A percentile compares a stretch with the other conserved stretches of the same genome.
Conservation (phyloP, 2,888 invertebrate species). For the Eupithecia inturbata region DNA sequence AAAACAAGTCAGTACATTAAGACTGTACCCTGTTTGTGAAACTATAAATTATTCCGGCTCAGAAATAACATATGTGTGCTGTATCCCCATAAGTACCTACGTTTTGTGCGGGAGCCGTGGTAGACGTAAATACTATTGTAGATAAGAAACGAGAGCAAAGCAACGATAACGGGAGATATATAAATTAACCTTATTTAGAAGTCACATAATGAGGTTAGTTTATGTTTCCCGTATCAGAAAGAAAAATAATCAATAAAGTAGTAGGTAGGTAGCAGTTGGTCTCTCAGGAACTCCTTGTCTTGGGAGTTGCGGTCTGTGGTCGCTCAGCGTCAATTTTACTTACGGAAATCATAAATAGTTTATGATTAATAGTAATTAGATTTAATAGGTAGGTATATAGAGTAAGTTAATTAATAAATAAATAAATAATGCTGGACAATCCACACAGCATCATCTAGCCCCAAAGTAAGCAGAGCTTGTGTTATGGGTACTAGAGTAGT, state of each 20-base stretch:
- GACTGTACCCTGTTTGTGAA: conserved; percentile 6
- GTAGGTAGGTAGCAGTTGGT: background rate
- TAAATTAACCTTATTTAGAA: conserved; percentile 11
- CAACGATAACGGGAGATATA: background rate
- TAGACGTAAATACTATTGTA: conserved; percentile 6
- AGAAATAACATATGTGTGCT: conserved; percentile 13
- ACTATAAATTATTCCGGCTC: conserved; percentile 16
- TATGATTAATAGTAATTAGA: background rate
- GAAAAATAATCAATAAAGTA: background rate
- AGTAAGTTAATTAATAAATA: no score
- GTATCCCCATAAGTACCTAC: conserved; percentile 7
- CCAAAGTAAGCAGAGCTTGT: no score
- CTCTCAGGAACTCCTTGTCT: background rate
- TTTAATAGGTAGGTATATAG: background rate
- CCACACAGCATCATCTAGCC: no score
- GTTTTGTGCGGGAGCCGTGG: conserved; percentile 1
- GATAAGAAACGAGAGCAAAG: conserved; percentile 1
- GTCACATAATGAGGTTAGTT: background rate
- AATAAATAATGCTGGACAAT: no score
- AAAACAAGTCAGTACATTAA: background rate
- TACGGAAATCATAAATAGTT: background rate
- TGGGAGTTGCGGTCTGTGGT: background rate
- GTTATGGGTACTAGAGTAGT: no score
- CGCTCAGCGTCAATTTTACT: background rate
- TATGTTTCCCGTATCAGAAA: background rate